Percentiles rank a stretch among this genome's conserved stretches.
Evolutionary conservation across 2,113 vertebrate genomes (phyloP).

Genomic region (Lota lota): DNA sequence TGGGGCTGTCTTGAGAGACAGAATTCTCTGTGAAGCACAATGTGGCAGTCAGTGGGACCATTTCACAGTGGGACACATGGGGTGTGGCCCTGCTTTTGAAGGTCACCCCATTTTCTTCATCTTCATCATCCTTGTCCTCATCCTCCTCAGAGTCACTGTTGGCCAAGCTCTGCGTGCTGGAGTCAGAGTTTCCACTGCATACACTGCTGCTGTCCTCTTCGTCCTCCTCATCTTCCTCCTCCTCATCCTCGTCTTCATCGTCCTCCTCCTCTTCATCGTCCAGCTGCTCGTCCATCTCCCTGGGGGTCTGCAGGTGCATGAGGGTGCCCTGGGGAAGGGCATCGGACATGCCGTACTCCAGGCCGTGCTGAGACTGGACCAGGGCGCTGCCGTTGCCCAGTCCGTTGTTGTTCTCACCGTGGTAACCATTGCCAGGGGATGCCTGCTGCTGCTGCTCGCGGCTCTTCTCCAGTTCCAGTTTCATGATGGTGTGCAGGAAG

Average conservation of each 20-base stretch:
- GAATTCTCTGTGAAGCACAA: constrained; percentile 86
- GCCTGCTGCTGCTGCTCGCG: constrained; percentile 88
- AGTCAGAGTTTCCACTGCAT: constrained; percentile 93
- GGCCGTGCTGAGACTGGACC: constrained; percentile 77
- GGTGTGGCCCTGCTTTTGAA: constrained; percentile 75
- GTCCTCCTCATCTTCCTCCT: constrained; percentile 73
- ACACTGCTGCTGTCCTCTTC: constrained; percentile 96
- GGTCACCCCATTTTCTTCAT: constrained; percentile 78
- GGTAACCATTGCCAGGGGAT: constrained; percentile 82
- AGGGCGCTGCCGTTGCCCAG: constrained; percentile 77
- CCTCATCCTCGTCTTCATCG: constrained; percentile 74
- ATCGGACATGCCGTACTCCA: constrained; percentile 83
- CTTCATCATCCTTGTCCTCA: constrained; percentile 82
- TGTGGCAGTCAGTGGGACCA: constrained; percentile 84
- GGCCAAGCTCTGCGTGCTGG: constrained; percentile 93
- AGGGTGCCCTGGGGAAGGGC: constrained; percentile 78
- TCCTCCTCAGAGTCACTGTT: constrained; percentile 95
- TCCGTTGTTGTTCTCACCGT: constrained; percentile 72
- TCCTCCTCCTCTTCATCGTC: constrained; percentile 91
- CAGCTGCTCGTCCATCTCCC: constrained; percentile 83
- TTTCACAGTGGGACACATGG: constrained; percentile 68
- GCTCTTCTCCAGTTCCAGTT: constrained; percentile 95
- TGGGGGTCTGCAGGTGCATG: constrained; percentile 85
- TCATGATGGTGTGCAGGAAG: constrained; percentile 99
- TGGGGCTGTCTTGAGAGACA: constrained; percentile 80